phyloP scores from a whole-genome alignment of 2,113 vertebrate genomes.

The Saguinus midas region DNA sequence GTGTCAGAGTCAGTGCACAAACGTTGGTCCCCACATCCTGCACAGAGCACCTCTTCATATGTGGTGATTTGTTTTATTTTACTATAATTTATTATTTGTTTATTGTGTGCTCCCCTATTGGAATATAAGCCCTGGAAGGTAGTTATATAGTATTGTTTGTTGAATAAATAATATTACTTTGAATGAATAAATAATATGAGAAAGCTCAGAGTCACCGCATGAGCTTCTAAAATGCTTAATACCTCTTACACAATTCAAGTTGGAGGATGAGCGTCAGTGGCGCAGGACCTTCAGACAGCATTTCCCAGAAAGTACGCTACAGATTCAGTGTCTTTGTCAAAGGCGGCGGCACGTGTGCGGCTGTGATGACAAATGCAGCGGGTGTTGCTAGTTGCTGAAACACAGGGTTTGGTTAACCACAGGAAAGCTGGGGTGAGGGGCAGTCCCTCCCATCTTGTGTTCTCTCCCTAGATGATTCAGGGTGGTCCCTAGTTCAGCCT shows the following conservation, averaged over 20 bases:
- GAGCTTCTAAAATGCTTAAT: not conserved
- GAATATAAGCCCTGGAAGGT: not conserved
- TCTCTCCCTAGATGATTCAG: not conserved
- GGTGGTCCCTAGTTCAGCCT: not conserved
- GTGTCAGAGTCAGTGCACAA: not conserved
- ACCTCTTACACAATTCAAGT: not conserved
- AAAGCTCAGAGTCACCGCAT: not conserved
- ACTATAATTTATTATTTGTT: not conserved
- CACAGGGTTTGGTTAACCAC: constrained; percentile 51
- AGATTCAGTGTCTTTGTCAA: constrained; percentile 22
- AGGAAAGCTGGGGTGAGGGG: not conserved
- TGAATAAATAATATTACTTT: not conserved
- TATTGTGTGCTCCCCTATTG: not conserved
- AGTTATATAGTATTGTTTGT: not conserved
- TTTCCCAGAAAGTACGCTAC: not conserved
- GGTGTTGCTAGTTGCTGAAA: constrained; percentile 34
- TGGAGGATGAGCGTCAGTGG: not conserved
- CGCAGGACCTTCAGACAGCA: not conserved
- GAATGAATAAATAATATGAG: too few relatives aligned
- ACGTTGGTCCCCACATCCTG: not conserved
- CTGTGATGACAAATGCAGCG: not conserved
- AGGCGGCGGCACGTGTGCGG: not conserved
- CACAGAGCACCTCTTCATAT: not conserved
- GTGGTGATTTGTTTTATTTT: not conserved
- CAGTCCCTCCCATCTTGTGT: not conserved